Base-by-base conservation (phyloP, 1,140 invertebrate species). In the Drosophila fuyamai region DNA sequence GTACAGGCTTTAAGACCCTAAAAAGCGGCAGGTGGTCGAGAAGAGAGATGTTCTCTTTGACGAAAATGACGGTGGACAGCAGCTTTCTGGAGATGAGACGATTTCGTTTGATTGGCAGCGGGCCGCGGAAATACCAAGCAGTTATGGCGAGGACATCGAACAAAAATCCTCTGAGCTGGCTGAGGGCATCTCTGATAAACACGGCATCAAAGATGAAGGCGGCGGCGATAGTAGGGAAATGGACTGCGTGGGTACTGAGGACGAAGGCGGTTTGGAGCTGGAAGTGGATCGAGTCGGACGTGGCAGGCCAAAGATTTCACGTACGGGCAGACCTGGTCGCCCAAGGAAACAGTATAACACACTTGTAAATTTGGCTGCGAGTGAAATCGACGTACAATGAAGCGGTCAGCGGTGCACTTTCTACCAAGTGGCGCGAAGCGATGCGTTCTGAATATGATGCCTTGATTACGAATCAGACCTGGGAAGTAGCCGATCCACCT, bases 381-480 rank as follows among this genome's bases (percentile, higher is more conserved):
- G 14, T 16, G 29, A 53, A 5, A 7, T 51, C 48, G n/a, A 32
- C 48, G n/a, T 51, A 51, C 27, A 16, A 8, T 12, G 50, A 53
- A 4, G 14, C n/a, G n/a, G 32, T 35, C 2, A 16, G 50, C n/a
- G 50, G 9, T 5, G n/a, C n/a, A n/a, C n/a, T 51, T 35, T 16
- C 5, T 2, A 51, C 10, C 29, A n/a, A 14, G 32, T 51, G 50
- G 9, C 27, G 9, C 14, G 10, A 53, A 53, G 14, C 50, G 29
- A 53, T 35, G 29, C 14, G 27, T 16, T 16, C 5, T 48, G 46
- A 48, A 48, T 27, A 48, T 48, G 46, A 48, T 48, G 23, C 46
- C 4, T 27, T 48, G 18, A 27, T 48, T 48, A 48, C 13, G 23
- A 48, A 48, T 27, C 46, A 12, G 29, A 35, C 29, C 6, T 35